Base-by-base conservation (phyloP, 2,113 vertebrate species). In the Bothrops jararaca region DNA sequence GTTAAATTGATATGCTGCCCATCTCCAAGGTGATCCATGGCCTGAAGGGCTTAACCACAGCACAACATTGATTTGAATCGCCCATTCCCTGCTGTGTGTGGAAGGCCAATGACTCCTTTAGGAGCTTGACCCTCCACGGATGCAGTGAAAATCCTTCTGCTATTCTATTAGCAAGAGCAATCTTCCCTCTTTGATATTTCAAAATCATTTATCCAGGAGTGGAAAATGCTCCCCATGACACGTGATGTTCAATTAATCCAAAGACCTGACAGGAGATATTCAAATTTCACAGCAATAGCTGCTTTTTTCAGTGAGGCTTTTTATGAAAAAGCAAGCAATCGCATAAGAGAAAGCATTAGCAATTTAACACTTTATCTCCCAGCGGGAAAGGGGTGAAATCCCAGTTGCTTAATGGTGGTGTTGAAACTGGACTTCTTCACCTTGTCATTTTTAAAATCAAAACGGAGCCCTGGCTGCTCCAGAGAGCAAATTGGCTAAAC, bases 231-330 rank as follows among this genome's bases (percentile, higher is more conserved):
- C 24, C 34, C 64, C 85, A 94, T 90, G 93, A 64, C 85, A 89
- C 58, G 56, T 54, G 74, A 50, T 11, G 23, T 3, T 13, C 93
- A 95, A 93, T 95, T 90, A 94, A 91, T 88, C 57, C 80, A 90
- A 57, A 45, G 48, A 29, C 91, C 60, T 53, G 74, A 45, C 91
- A 96, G 95, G 93, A 96, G 95, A 91, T 92, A 89, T 58, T 74
- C 48, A 87, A 2, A 93, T 92, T 96, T 93, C 92, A 42, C 91
- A 94, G 92, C 24, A 86, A 93, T 57, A 94, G 89, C 20, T 88
- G 50, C 86, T 29, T 29, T 94, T 50, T 92, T 94, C n/a, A 92
- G 42, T 94, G 90, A 91, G 88, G 60, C 89, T 50, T 53, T 91
- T 92, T 91, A 89, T 90, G 92, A 91, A 87, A n/a, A 60, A 85